Evolutionary conservation across 2,888 invertebrate genomes (phyloP).

Genomic region (Diarsia dahlii): DNA sequence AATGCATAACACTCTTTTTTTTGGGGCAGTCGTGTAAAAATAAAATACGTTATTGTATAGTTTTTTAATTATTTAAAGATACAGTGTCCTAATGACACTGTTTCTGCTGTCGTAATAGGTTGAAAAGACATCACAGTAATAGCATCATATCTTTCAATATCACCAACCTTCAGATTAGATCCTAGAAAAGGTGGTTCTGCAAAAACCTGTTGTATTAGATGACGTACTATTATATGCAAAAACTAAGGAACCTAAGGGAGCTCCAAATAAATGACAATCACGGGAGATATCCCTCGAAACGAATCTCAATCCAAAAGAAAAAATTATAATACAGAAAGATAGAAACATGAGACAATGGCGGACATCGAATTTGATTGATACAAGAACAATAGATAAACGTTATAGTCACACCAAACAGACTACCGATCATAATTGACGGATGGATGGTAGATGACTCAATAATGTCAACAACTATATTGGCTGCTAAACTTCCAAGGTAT

Average conservation of each 20-base stretch:
- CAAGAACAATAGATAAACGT: neutral
- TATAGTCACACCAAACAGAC: neutral
- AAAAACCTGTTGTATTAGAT: neutral
- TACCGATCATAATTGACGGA: neutral
- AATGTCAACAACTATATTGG: conserved; percentile 22
- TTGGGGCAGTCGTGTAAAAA: too few relatives aligned
- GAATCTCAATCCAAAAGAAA: neutral
- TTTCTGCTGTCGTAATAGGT: neutral
- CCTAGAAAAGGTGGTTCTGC: neutral
- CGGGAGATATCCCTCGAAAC: neutral
- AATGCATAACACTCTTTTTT: too few relatives aligned
- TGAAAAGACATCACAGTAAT: neutral
- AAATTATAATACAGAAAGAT: neutral
- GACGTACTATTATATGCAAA: neutral
- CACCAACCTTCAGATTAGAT: neutral
- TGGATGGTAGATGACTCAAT: neutral
- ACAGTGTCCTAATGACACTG: neutral
- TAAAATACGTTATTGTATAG: neutral
- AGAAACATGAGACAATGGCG: neutral
- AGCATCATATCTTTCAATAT: neutral
- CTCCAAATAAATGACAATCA: too few relatives aligned
- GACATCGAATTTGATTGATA: neutral
- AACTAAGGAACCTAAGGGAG: neutral
- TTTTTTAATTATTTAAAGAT: neutral
- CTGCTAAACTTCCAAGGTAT: conserved; percentile 5